Evolutionary conservation across 2,888 invertebrate genomes (phyloP), one percentile per base, ranked within the genome.

Genomic region (Cabera pusaria): DNA sequence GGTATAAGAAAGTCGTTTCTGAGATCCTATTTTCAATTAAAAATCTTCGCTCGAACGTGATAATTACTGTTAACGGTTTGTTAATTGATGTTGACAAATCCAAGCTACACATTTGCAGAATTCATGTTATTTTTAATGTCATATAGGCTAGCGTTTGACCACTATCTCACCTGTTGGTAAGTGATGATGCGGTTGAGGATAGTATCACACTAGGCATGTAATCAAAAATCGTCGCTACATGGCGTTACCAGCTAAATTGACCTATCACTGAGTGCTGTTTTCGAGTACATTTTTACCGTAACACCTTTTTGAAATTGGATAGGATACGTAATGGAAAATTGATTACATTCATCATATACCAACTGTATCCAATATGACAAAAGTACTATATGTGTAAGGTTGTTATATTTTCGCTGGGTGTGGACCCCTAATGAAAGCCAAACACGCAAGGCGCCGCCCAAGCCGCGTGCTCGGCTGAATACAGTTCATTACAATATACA

Each of bases 391-490:
- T 39, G 44, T 29, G 36, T 38, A 66, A 36, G 36, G 61, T 63
- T 64, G 56, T 49, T 59, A 58, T 51, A 56, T 67, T 14, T 14
- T 64, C 56, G 52, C 54, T 57, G 69, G 83, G 83, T 61, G 82
- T 62, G 80, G 77, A 57, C 49, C 63, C 61, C 64, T 87, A 86
- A 87, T 86, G 83, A 81, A 81, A 76, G 65, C 49, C 69, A 78
- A 81, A 83, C 87, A 87, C 82, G 87, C 86, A 49, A 80, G 55
- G 71, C 77, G 42, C 63, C 76, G 41, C 74, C 76, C 72, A 44
- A 40, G 43, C 43, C 36, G 8, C 14, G 22, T 44, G 38, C 53
- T 49, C 56, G 52, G 54, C 52, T 52, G 31, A 59, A 60, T 59
- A 60, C 57, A 59, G 59, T 64, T 64, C 62, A 72, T 67, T 64